Base-by-base conservation (phyloP, 2,888 invertebrate species). In the Coronaproctus castanopsis region DNA sequence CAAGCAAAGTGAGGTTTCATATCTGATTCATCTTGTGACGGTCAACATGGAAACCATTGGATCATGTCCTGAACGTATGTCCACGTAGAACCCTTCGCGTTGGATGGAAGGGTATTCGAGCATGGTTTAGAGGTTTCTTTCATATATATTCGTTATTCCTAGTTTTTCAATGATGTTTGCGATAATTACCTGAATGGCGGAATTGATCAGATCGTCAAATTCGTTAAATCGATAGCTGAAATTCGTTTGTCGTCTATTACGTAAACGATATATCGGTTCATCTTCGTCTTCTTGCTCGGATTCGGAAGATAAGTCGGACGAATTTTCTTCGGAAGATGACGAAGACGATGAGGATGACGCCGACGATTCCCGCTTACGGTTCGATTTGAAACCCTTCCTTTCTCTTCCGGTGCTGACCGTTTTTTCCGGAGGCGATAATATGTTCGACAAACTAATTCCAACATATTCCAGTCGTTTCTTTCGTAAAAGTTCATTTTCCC, bases 131-230 rank as follows among this genome's bases (percentile, higher is more conserved):
- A n/a, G n/a, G n/a, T n/a, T n/a, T n/a, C n/a, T n/a, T n/a, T n/a
- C n/a, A n/a, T n/a, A n/a, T n/a, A n/a, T n/a, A n/a, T n/a, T n/a
- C n/a, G n/a, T n/a, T n/a, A n/a, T n/a, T n/a, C n/a, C n/a, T n/a
- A n/a, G n/a, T n/a, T n/a, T n/a, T n/a, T n/a, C n/a, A n/a, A n/a
- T n/a, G n/a, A n/a, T n/a, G n/a, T n/a, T n/a, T n/a, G n/a, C n/a
- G n/a, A n/a, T n/a, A n/a, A n/a, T n/a, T 51, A 61, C 61, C 36
- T 54, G 57, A 50, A 90, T 83, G 10, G 96, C 96, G 51, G 88
- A 89, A 70, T 90, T 87, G 66, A 97, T 96, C 71, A 96, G 80
- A 24, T 93, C 87, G 70, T 97, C 97, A 74, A 88, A 97, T 71
- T 96, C 95, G 70, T 88, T 87, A 66, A 92, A 85, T 21, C 85